These are phyloP conservation scores for Drosophila tsacasi DNA, from an alignment of 1,140 invertebrate species.

Conservation along the genomic window DNA sequence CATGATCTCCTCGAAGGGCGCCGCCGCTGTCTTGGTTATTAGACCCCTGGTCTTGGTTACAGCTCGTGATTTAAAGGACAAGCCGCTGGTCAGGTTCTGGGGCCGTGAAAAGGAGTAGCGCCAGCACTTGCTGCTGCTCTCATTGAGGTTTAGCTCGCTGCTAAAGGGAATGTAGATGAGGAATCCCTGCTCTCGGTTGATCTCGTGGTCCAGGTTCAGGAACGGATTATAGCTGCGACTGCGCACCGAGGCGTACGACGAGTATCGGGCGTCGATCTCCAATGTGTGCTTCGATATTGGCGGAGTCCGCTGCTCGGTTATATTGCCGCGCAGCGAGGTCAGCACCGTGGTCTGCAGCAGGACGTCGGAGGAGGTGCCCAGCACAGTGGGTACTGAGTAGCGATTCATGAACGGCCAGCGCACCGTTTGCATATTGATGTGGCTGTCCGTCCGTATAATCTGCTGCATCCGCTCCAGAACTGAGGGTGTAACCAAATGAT, in stretches of 20 bases:
- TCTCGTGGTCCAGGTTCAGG: slow-evolving; percentile 87
- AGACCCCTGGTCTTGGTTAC: slow-evolving; percentile 75
- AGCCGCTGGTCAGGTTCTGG: slow-evolving; percentile 77
- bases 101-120: slow-evolving; percentile 76
- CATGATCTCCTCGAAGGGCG: slow-evolving; percentile 75
- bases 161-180: slow-evolving; percentile 87
- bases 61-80: slow-evolving; percentile 81
- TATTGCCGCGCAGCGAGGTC: slow-evolving; percentile 87
- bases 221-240: slow-evolving; percentile 87
- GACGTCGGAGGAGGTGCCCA: slow-evolving; percentile 87
- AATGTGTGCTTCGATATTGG: slow-evolving; percentile 86
- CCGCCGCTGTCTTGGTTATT: slow-evolving; percentile 69
- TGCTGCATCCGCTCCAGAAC: slow-evolving; percentile 68
- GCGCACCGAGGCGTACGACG: slow-evolving; percentile 87
- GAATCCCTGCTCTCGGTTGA: slow-evolving; percentile 87
- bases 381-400: slow-evolving; percentile 86
- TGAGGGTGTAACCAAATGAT: slow-evolving; percentile 18
- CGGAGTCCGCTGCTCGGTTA: slow-evolving; percentile 84
- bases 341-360: slow-evolving; percentile 86
- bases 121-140: slow-evolving; percentile 54
- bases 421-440: slow-evolving; percentile 82
- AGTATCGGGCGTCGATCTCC: slow-evolving; percentile 87
- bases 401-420: slow-evolving; percentile 85
- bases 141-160: slow-evolving; percentile 72
- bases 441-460: slow-evolving; percentile 74